These are phyloP conservation scores for Cantharis lateralis DNA, from an alignment of 2,888 invertebrate species.

Conservation along the genomic window DNA sequence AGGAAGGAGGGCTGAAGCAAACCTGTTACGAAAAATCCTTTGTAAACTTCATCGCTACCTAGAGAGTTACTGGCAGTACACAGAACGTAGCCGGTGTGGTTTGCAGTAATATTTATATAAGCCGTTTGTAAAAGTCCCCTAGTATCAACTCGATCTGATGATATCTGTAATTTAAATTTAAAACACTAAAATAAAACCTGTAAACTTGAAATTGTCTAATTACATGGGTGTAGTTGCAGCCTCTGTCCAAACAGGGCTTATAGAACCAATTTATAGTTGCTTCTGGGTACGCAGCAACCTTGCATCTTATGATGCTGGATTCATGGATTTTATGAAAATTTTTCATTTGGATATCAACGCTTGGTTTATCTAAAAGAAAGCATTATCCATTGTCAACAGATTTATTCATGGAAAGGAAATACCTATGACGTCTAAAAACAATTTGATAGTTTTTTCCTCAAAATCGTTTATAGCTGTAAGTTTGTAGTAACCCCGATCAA, in stretches of 20 bases:
- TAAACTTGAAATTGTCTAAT: not conserved
- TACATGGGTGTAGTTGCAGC: slow-evolving; percentile 43
- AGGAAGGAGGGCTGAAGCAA: not conserved
- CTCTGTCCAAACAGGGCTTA: slow-evolving; percentile 54
- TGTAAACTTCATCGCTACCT: slow-evolving; percentile 41
- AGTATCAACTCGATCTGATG: not conserved
- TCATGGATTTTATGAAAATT: slow-evolving; percentile 56
- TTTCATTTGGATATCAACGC: slow-evolving; percentile 49
- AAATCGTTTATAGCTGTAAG: slow-evolving; percentile 60
- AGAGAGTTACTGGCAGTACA: slow-evolving; percentile 56
- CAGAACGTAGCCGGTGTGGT: slow-evolving; percentile 53
- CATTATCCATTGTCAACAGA: no score
- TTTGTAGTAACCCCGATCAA: slow-evolving; percentile 64
- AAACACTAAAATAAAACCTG: not conserved
- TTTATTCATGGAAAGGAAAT: no score
- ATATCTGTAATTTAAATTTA: slow-evolving; percentile 3
- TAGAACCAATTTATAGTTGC: slow-evolving; percentile 63
- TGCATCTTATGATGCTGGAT: slow-evolving; percentile 57
- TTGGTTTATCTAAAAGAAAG: slow-evolving; percentile 57
- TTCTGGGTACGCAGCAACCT: slow-evolving; percentile 61
- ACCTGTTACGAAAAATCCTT: slow-evolving; percentile 40
- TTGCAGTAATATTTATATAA: slow-evolving; percentile 52
- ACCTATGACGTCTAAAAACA: slow-evolving; percentile 52
- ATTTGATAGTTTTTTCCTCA: slow-evolving; percentile 52
- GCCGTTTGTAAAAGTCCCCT: slow-evolving; percentile 43